phyloP scores from a whole-genome alignment of 2,888 invertebrate species.

The Agrotis exclamationis region DNA sequence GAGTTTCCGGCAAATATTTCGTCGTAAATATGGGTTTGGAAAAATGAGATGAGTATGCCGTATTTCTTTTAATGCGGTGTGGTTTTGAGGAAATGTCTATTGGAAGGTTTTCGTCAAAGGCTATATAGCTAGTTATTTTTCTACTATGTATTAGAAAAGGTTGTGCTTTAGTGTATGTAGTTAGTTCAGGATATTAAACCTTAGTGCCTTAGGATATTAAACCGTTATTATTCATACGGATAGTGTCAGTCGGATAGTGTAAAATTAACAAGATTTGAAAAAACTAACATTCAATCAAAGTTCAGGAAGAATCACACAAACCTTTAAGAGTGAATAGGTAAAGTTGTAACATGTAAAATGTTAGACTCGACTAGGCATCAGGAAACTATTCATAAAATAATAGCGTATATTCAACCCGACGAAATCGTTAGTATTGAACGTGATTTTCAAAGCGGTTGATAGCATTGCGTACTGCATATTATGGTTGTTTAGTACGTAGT shows the following conservation, averaged over 20 bases:
- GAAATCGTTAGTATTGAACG: slow-evolving; percentile 33
- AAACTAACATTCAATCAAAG: too few relatives aligned
- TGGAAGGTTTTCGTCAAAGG: neutral
- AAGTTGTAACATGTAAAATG: neutral
- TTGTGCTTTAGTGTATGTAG: neutral
- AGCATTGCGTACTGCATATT: slow-evolving; percentile 8
- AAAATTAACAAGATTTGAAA: too few relatives aligned
- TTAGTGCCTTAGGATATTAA: too few relatives aligned
- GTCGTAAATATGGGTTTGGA: slow-evolving; percentile 32
- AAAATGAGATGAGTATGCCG: neutral
- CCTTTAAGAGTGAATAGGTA: slow-evolving; percentile 5
- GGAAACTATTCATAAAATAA: slow-evolving; percentile 10
- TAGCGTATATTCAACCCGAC: slow-evolving; percentile 24
- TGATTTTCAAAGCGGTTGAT: slow-evolving; percentile 24
- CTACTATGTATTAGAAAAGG: too few relatives aligned
- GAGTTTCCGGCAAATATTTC: slow-evolving; percentile 40
- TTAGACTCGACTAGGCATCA: neutral
- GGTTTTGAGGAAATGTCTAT: neutral
- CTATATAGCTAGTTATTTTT: neutral
- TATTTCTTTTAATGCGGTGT: slow-evolving; percentile 5
- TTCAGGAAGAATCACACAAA: neutral
- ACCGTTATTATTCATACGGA: too few relatives aligned
- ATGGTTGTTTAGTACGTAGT: slow-evolving; percentile 13
- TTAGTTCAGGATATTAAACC: too few relatives aligned
- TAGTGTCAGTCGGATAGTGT: too few relatives aligned